Conservation (phyloP, 2,888 invertebrate genomes). For the Drosophila meridiana region DNA sequence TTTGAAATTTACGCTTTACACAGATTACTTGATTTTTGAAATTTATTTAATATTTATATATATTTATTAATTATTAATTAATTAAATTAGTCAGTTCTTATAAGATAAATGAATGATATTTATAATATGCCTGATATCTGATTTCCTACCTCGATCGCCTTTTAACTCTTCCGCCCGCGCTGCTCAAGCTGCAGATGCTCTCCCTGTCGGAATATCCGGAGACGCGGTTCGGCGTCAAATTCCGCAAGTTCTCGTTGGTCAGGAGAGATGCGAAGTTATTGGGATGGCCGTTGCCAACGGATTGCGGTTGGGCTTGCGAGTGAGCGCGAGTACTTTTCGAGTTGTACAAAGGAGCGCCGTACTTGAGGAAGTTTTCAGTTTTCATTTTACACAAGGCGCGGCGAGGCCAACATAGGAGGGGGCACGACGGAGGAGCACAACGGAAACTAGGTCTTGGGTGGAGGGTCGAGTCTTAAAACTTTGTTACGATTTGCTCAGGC, state of each 20-base stretch:
- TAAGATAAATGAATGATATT: no score
- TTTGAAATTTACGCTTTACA: background rate
- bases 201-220: conserved; percentile 81
- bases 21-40: no score
- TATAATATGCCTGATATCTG: no score
- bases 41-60: background rate
- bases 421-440: conserved; percentile 18
- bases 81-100: background rate
- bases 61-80: background rate
- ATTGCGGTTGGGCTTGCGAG: conserved; percentile 68
- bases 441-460: conserved; percentile 36
- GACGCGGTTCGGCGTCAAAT: conserved; percentile 55
- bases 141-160: conserved; percentile 68
- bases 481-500: conserved; percentile 52
- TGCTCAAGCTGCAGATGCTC: conserved; percentile 79
- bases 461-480: conserved; percentile 52
- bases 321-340: conserved; percentile 77
- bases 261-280: conserved; percentile 52
- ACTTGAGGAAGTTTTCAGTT: conserved; percentile 82
- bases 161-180: conserved; percentile 75
- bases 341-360: conserved; percentile 80
- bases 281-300: conserved; percentile 49
- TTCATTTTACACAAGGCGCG: conserved; percentile 79
- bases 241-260: conserved; percentile 69
- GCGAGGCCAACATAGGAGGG: conserved; percentile 45